These are phyloP conservation scores for Platyscapa corneri DNA, from an alignment of 1,140 invertebrate genomes.

Conservation along the genomic window DNA sequence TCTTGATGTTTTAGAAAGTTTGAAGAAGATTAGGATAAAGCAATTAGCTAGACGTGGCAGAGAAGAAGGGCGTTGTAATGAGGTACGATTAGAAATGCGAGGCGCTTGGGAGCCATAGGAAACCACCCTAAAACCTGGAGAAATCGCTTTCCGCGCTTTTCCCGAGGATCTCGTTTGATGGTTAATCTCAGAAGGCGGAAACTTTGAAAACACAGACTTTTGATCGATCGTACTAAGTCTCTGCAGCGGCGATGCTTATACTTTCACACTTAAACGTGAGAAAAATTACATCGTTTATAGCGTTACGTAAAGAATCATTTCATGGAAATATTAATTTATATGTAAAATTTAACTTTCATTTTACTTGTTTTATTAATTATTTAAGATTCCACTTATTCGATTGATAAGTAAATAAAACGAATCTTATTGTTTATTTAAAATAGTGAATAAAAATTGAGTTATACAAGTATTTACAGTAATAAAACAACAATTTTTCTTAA, in stretches of 20 bases:
- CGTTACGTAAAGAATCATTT: not conserved
- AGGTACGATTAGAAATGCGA: slow-evolving; percentile 71
- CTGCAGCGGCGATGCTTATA: not conserved
- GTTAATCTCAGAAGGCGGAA: slow-evolving; percentile 49
- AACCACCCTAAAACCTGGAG: slow-evolving; percentile 56
- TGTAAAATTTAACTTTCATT: too few species aligned
- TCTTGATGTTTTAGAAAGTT: slow-evolving; percentile 69
- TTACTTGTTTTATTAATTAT: too few species aligned
- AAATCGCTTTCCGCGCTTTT: slow-evolving; percentile 54
- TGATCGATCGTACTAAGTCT: slow-evolving; percentile 47
- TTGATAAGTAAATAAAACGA: too few species aligned
- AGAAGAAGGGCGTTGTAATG: slow-evolving; percentile 70
- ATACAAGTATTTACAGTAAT: too few species aligned
- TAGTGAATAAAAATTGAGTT: too few species aligned
- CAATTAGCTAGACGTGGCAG: slow-evolving; percentile 63
- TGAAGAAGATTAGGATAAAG: slow-evolving; percentile 68
- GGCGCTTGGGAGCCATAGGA: slow-evolving; percentile 70
- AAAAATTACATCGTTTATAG: slow-evolving; percentile 27
- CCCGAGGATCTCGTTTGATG: slow-evolving; percentile 19
- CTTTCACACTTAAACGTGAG: slow-evolving; percentile 39
- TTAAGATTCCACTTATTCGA: too few species aligned
- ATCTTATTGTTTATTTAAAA: too few species aligned
- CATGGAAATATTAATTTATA: slow-evolving; percentile 4
- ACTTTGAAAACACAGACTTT: slow-evolving; percentile 52
- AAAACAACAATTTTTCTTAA: too few species aligned